Evolutionary conservation across 2,113 vertebrate species (phyloP), one percentile per base, ranked within the genome.

Genomic region (Syrmaticus mikado): DNA sequence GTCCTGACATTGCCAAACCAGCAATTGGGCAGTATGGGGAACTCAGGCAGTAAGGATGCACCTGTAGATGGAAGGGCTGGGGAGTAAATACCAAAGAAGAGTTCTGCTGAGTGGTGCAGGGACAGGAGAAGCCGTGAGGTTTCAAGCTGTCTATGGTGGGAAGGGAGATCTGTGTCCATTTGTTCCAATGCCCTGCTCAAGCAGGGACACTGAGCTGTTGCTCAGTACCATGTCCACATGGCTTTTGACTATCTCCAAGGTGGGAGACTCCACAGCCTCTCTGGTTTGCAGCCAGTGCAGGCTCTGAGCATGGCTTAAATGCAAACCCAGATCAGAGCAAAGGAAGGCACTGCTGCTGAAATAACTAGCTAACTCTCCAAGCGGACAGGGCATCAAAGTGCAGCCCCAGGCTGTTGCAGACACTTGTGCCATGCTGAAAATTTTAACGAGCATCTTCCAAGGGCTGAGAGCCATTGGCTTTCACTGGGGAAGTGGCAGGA

Each of bases 1-100:
- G 45, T 22, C 38, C 4, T 3, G 28, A 74, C 13, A 19, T 78
- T 14, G 16, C 12, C 0, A 0, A 28, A 65, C 13, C 55, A 61
- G 28, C 30, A 81, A 1, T 1, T 1, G 0, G 0, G 2, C 19
- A 30, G 19, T 27, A n/a, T 1, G 15, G 83, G 48, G 41, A 70
- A 19, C 21, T 7, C 32, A 48, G 18, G 13, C 9, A 18, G 16
- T 16, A 75, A 41, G 32, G 32, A n/a, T 46, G 57, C 32, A 25
- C 8, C 8, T 45, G 16, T 40, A 17, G 55, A n/a, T 46, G 55
- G 55, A 43, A 34, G 22, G 48, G 9, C 28, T 41, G 40, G 17
- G 16, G 21, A 55, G 28, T 3, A 53, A 41, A 53, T 25, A 13
- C 7, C 52, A 22, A 22, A 15, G 7, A 57, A 21, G 30, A 57